Conservation (phyloP, 2,113 vertebrate genomes). For the Lonchura striata region DNA sequence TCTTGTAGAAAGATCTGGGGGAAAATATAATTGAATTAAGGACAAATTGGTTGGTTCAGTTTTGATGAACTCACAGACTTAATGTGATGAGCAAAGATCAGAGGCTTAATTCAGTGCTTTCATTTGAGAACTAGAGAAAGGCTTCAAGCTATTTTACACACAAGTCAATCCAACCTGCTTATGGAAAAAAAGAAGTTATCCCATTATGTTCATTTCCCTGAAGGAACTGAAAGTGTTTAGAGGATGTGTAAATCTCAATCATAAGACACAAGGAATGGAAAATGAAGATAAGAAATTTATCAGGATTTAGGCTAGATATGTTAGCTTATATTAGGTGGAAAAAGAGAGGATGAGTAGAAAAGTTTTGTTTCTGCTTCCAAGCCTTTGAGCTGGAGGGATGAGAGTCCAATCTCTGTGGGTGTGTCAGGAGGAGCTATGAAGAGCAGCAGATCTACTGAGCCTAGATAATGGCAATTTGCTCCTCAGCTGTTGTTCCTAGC, state of each 20-base stretch:
- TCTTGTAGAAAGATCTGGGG: background rate
- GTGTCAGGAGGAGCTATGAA: background rate
- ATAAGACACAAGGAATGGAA: background rate
- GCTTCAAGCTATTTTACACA: background rate
- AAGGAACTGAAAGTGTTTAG: background rate
- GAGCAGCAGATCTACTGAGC: background rate
- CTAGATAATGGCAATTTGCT: background rate
- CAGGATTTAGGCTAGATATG: background rate
- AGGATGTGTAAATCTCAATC: background rate
- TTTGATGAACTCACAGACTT: background rate
- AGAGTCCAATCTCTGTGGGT: background rate
- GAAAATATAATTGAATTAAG: constrained; percentile 1
- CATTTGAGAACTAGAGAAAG: background rate
- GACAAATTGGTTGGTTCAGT: background rate
- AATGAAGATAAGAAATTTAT: background rate
- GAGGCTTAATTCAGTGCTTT: background rate
- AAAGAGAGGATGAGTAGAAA: background rate
- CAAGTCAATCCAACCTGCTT: background rate
- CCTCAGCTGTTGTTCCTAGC: background rate
- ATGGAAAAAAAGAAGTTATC: background rate
- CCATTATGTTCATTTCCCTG: background rate
- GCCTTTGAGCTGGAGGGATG: background rate
- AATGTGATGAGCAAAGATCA: constrained; percentile 13
- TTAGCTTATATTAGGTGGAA: background rate
- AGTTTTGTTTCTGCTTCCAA: background rate